These are phyloP conservation scores for Cinara cedri DNA, from an alignment of 2,888 invertebrate species.

Conservation along the genomic window DNA sequence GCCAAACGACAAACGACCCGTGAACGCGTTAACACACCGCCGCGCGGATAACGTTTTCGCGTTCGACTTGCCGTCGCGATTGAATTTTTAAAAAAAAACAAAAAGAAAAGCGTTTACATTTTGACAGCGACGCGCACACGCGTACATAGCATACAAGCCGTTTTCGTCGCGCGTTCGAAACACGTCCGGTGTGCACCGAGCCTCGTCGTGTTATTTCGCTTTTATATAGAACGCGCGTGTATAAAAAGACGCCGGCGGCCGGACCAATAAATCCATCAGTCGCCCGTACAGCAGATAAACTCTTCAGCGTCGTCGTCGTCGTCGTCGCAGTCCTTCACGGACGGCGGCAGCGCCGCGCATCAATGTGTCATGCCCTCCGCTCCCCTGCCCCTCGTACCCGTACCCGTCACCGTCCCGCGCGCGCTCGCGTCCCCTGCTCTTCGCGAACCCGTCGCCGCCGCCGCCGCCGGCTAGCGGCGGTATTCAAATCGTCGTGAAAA, in stretches of 20 bases:
- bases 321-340: conserved; percentile 35
- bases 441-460: not conserved
- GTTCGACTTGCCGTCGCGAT: not conserved
- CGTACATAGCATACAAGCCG: not conserved
- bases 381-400: conserved; percentile 13
- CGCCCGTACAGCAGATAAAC: conserved; percentile 51
- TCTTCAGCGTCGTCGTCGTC: conserved; percentile 52
- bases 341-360: conserved; percentile 48
- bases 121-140: conserved; percentile 14
- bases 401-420: not conserved
- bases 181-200: conserved; percentile 38
- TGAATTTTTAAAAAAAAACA: no score
- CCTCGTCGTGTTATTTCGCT: conserved; percentile 37
- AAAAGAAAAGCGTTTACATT: not conserved
- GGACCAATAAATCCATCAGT: conserved; percentile 57
- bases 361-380: conserved; percentile 45
- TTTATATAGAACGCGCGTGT: conserved; percentile 13
- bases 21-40: not conserved
- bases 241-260: conserved; percentile 47
- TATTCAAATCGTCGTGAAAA: conserved; percentile 53
- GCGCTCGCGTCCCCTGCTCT: not conserved
- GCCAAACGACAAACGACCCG: conserved; percentile 2
- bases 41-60: not conserved
- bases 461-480: not conserved
- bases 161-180: conserved; percentile 15